phyloP scores from a whole-genome alignment of 1,140 invertebrate genomes.

The Drosophila virilis region DNA sequence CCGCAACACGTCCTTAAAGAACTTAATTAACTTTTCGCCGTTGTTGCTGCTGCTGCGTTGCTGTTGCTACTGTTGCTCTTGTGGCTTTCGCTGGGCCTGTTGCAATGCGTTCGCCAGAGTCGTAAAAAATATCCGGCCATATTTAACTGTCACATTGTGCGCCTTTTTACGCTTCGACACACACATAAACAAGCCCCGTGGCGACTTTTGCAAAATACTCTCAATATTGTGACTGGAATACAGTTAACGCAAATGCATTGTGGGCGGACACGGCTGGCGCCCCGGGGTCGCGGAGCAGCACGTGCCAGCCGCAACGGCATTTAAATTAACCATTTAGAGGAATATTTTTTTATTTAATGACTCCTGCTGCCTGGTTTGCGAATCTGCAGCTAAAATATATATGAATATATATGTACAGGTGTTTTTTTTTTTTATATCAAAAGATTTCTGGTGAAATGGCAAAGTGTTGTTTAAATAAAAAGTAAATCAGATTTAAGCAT shows the following conservation, averaged over 20 bases:
- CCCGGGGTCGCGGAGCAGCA: neutral
- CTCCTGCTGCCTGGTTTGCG: neutral
- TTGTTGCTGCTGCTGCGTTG: slow-evolving; percentile 4
- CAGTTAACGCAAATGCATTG: slow-evolving; percentile 17
- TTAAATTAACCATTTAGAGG: slow-evolving; percentile 49
- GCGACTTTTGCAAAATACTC: slow-evolving; percentile 63
- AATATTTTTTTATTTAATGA: slow-evolving; percentile 38
- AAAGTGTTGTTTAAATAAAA: too few relatives aligned
- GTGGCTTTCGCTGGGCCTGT: neutral
- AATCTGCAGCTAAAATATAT: neutral
- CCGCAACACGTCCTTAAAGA: slow-evolving; percentile 57
- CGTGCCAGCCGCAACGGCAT: slow-evolving; percentile 29
- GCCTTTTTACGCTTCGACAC: slow-evolving; percentile 73
- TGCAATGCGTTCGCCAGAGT: slow-evolving; percentile 20
- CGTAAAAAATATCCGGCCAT: slow-evolving; percentile 67
- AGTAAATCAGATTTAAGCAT: too few relatives aligned
- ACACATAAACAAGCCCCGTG: slow-evolving; percentile 74
- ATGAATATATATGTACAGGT: neutral
- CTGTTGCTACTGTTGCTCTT: neutral
- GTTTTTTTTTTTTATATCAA: too few relatives aligned
- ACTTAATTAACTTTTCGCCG: slow-evolving; percentile 60
- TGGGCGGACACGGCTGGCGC: neutral
- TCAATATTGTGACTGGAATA: slow-evolving; percentile 68
- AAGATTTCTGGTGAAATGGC: too few relatives aligned
- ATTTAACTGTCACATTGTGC: slow-evolving; percentile 76